Conservation (phyloP, 2,113 vertebrate genomes). For the Speoplatyrhinus poulsoni region DNA sequence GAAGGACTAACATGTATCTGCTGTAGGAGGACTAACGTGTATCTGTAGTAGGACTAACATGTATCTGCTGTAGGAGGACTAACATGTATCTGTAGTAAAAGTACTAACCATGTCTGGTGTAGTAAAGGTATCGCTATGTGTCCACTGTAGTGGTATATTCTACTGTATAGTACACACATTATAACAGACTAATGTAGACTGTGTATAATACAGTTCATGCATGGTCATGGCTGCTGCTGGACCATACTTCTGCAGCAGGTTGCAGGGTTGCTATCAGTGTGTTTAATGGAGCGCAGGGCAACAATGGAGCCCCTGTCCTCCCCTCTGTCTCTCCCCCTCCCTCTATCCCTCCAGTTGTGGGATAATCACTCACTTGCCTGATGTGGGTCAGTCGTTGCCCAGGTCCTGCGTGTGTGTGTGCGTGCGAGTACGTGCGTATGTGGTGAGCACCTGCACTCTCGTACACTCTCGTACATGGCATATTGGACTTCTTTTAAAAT, state of each 20-base stretch:
- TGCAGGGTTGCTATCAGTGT: background rate
- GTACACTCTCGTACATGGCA: no score
- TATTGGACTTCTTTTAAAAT: no score
- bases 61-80: no score
- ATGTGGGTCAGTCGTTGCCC: constrained; percentile 69
- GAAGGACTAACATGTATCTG: no score
- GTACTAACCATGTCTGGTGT: background rate
- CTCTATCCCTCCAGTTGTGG: constrained; percentile 48
- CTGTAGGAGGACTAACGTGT: no score
- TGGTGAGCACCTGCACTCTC: no score
- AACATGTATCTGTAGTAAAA: constrained; percentile 9
- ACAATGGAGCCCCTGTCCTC: constrained; percentile 60
- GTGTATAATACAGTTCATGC: no score
- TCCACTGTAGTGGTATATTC: no score
- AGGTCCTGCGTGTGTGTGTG: constrained; percentile 21
- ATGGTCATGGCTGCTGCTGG: background rate
- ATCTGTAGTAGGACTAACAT: no score
- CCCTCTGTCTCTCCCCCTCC: constrained; percentile 33
- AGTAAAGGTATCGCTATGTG: no score
- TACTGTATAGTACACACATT: no score
- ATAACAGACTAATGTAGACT: no score
- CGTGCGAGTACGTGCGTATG: background rate
- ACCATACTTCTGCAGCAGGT: constrained; percentile 35
- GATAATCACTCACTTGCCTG: constrained; percentile 56
- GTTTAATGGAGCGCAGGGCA: constrained; percentile 47